These are phyloP conservation scores for Trichogramma evanescens DNA, from an alignment of 2,888 invertebrate genomes.

Conservation along the genomic window DNA sequence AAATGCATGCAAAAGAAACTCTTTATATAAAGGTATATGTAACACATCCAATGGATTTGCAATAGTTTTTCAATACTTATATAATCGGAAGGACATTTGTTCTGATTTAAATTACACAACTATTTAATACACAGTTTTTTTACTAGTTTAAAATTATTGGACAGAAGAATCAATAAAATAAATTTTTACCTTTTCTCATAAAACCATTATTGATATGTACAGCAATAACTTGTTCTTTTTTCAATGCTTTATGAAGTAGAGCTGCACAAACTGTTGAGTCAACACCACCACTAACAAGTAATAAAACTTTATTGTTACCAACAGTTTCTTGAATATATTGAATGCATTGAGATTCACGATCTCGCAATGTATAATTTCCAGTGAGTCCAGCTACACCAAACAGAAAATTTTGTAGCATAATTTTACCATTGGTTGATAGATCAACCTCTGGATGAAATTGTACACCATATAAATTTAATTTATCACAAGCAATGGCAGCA, in stretches of 20 bases:
- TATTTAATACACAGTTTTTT: no score
- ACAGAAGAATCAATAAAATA: background rate
- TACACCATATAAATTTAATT: constrained; percentile 84
- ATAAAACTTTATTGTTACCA: constrained; percentile 84
- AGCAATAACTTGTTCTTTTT: constrained; percentile 86
- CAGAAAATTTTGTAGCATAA: constrained; percentile 91
- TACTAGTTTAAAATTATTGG: no score
- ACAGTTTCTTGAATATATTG: constrained; percentile 86
- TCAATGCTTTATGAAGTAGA: constrained; percentile 80
- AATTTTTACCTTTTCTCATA: constrained; percentile 73
- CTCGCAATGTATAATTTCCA: constrained; percentile 80
- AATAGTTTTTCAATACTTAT: no score
- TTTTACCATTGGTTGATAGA: constrained; percentile 81
- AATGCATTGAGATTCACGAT: constrained; percentile 83
- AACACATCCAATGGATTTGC: no score
- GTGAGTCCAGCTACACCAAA: constrained; percentile 83
- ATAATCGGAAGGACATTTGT: no score
- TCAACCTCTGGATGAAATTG: constrained; percentile 99
- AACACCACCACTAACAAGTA: constrained; percentile 94
- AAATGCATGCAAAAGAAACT: no score
- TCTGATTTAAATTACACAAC: no score
- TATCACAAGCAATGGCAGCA: constrained; percentile 87
- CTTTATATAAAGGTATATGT: no score
- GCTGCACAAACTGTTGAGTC: constrained; percentile 99
- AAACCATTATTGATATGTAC: constrained; percentile 98